Percentiles rank a stretch among this genome's conserved stretches.
phyloP scores from a whole-genome alignment of 2,797 vertebrate genomes.

The Bradypodion ventrale region DNA sequence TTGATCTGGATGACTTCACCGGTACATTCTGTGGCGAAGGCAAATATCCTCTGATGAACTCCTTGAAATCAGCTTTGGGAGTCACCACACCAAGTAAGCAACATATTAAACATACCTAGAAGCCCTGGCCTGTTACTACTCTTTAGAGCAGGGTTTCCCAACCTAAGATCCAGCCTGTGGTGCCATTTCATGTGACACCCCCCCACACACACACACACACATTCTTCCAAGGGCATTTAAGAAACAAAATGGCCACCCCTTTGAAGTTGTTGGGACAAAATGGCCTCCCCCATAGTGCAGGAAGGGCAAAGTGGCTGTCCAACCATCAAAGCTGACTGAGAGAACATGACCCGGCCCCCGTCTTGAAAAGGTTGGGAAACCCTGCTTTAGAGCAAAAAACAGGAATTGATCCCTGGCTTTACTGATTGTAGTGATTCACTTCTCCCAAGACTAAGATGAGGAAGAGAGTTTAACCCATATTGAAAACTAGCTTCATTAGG shows the following conservation, averaged over 20 bases:
- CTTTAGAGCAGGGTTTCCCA: too few species aligned
- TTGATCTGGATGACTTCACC: constrained; percentile 76
- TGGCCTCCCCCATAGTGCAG: too few species aligned
- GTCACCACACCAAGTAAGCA: constrained; percentile 58
- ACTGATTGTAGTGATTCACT: neutral
- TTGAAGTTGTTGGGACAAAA: too few species aligned
- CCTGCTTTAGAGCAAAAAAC: neutral
- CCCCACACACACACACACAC: too few species aligned
- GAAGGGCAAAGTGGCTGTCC: too few species aligned
- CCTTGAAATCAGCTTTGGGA: constrained; percentile 71
- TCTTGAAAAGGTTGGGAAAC: too few species aligned
- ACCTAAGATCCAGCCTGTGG: too few species aligned
- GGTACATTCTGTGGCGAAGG: constrained; percentile 76
- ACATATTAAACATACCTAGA: constrained; percentile 8
- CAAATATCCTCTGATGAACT: constrained; percentile 75
- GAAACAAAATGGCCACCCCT: too few species aligned
- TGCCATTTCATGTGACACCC: too few species aligned
- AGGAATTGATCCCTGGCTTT: neutral
- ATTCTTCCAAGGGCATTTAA: too few species aligned
- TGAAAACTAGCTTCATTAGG: neutral
- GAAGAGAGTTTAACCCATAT: neutral
- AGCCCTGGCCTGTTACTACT: neutral
- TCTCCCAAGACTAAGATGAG: neutral
- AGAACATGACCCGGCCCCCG: too few species aligned
- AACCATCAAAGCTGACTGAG: too few species aligned